Percentiles rank a stretch among this genome's conserved stretches.
phyloP scores from a whole-genome alignment of 2,113 vertebrate genomes.

The Carassius auratus region DNA sequence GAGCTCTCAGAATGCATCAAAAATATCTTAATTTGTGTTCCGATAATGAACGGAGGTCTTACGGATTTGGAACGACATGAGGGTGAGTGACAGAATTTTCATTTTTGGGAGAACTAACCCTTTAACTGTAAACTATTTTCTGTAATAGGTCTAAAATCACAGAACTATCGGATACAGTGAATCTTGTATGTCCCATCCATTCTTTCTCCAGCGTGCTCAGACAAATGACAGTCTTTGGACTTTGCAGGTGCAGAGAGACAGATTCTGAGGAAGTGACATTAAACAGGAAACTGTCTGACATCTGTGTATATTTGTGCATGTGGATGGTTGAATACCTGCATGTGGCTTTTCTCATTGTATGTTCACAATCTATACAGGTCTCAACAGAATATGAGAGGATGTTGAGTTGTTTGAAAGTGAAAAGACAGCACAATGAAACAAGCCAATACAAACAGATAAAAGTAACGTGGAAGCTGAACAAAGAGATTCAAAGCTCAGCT shows the following conservation, averaged over 20 bases:
- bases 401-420: slow-evolving; percentile 4
- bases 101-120: too few species aligned
- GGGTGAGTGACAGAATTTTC: too few species aligned
- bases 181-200: slow-evolving; percentile 15
- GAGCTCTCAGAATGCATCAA: too few species aligned
- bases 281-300: slow-evolving; percentile 33
- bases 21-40: too few species aligned
- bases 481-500: slow-evolving; percentile 37
- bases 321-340: slow-evolving; percentile 1
- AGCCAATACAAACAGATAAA: slow-evolving; percentile 47
- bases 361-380: slow-evolving; percentile 3
- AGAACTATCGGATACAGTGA: slow-evolving; percentile 6
- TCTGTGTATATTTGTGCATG: slow-evolving; percentile 15
- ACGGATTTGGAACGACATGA: too few species aligned
- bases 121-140: background rate
- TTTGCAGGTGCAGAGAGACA: slow-evolving; percentile 54
- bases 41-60: too few species aligned
- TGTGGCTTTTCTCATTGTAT: slow-evolving; percentile 11
- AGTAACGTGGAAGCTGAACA: slow-evolving; percentile 28
- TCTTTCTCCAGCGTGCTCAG: slow-evolving; percentile 22
- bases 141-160: background rate
- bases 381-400: slow-evolving; percentile 32
- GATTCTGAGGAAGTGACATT: slow-evolving; percentile 31
- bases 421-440: slow-evolving; percentile 15
- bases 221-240: slow-evolving; percentile 25